Evolutionary conservation across 1,140 invertebrate species (phyloP), one percentile per base, ranked within the genome.

Genomic region (Acyrthosiphon pisum): DNA sequence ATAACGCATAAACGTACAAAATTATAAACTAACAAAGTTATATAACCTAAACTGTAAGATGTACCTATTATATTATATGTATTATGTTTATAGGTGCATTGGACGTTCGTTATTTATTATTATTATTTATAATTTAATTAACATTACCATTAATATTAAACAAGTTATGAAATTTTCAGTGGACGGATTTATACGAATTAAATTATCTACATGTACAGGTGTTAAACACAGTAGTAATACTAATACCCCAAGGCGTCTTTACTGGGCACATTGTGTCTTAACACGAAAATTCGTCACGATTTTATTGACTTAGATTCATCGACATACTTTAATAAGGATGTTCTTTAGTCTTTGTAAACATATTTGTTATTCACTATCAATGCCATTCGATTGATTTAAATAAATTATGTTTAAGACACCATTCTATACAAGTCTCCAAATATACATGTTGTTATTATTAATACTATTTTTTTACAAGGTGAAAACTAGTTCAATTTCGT

Each of bases 201-300:
- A 30, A 86, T 46, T 88, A 30, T 88, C 50, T 1, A 46, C 18
- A 50, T 48, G 44, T 20, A 22, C 11, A 46, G 26, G 84, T n/a
- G 30, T 87, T 46, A n/a, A 26, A 8, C 35, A 88, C 87, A 44
- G 87, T 35, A 50, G 86, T 53, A 26, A 88, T 20, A 87, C 46
- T 50, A 30, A n/a, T 8, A 48, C 2, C 44, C 30, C 18, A 26
- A 88, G n/a, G 37, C 20, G 48, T 50, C 41, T 35, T 35, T 53
- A 50, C 46, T 44, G 87, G 18, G 87, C 0, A 48, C 46, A 46
- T 88, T 35, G 46, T 37, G 87, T 26, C 20, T 50, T 35, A 35
- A 50, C n/a, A n/a, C 48, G n/a, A 23, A 48, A 81, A 91, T 76
- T 48, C 60, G 90, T 91, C 90, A 91, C 68, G 90, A 91, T 48